Evolutionary conservation across 2,888 invertebrate genomes (phyloP).

Genomic region (Drosophila aldrichi): DNA sequence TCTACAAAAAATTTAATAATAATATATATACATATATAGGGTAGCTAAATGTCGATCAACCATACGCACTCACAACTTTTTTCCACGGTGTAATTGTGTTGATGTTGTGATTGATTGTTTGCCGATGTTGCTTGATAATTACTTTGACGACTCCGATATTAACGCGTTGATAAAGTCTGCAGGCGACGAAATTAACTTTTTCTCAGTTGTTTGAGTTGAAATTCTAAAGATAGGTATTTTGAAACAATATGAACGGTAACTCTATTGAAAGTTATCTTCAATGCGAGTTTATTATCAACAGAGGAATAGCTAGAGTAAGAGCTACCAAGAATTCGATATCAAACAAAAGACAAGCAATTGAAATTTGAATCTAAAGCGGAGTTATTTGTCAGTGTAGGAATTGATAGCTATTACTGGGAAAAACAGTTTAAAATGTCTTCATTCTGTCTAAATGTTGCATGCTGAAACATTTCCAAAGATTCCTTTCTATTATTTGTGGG

Average conservation of each 20-base stretch:
- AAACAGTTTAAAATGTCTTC: neutral
- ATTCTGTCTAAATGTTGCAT: neutral
- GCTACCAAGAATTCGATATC: neutral
- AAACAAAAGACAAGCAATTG: constrained; percentile 5
- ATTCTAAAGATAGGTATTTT: neutral
- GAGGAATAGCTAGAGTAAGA: neutral
- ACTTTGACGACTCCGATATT: constrained; percentile 10
- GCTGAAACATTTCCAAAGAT: neutral
- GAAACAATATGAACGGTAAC: neutral
- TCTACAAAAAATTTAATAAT: neutral
- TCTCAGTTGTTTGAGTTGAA: neutral
- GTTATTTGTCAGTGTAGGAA: neutral
- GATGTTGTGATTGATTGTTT: constrained; percentile 4
- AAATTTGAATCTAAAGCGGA: neutral
- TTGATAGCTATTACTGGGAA: neutral
- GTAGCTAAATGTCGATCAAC: neutral
- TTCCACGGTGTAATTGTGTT: neutral
- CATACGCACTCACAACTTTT: too few species aligned
- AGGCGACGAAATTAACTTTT: constrained; percentile 1
- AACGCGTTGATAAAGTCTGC: constrained; percentile 9
- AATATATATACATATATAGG: neutral
- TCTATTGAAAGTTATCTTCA: constrained; percentile 18
- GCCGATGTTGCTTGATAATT: constrained; percentile 7
- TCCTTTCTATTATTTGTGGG: neutral
- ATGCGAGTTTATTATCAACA: neutral